Evolutionary conservation across 2,888 invertebrate species (phyloP).

Genomic region (Cylloceria caligata): DNA sequence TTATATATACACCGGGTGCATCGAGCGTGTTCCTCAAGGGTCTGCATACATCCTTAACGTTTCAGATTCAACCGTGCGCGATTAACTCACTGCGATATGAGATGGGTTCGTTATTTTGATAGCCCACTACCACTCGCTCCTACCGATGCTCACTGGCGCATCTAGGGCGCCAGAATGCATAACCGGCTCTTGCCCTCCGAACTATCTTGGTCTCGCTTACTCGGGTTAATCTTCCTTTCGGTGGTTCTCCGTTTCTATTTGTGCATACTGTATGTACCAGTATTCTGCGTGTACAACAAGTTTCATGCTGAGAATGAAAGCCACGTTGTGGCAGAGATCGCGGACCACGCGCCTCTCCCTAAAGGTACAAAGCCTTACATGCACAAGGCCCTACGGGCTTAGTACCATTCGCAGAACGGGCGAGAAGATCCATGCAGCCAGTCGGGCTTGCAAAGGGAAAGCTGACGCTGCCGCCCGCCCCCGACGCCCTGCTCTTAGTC

Average conservation of each 20-base stretch:
- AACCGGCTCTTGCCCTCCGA: slow-evolving; percentile 19
- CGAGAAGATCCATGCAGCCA: slow-evolving; percentile 46
- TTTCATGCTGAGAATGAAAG: slow-evolving; percentile 48
- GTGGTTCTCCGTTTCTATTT: slow-evolving; percentile 20
- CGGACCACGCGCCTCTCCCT: slow-evolving; percentile 48
- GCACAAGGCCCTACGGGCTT: background rate
- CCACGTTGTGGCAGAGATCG: slow-evolving; percentile 44
- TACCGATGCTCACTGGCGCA: slow-evolving; percentile 62
- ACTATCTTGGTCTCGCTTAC: slow-evolving; percentile 31
- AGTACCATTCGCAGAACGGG: slow-evolving; percentile 34
- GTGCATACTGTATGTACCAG: background rate
- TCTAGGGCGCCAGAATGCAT: slow-evolving; percentile 54
- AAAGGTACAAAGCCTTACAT: slow-evolving; percentile 52
- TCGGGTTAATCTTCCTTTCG: slow-evolving; percentile 18
- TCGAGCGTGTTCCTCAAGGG: slow-evolving; percentile 44
- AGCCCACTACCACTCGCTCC: slow-evolving; percentile 71
- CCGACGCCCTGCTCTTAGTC: slow-evolving; percentile 68
- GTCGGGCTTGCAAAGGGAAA: slow-evolving; percentile 55
- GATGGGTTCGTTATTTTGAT: slow-evolving; percentile 82
- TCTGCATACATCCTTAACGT: slow-evolving; percentile 64
- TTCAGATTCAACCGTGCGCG: slow-evolving; percentile 79
- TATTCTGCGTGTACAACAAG: slow-evolving; percentile 24
- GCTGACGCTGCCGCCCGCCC: slow-evolving; percentile 44
- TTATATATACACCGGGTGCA: slow-evolving; percentile 49
- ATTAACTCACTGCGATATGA: slow-evolving; percentile 79